Base-by-base conservation (phyloP, 2,113 vertebrate species). In the Brachyhypopomus gauderio region DNA sequence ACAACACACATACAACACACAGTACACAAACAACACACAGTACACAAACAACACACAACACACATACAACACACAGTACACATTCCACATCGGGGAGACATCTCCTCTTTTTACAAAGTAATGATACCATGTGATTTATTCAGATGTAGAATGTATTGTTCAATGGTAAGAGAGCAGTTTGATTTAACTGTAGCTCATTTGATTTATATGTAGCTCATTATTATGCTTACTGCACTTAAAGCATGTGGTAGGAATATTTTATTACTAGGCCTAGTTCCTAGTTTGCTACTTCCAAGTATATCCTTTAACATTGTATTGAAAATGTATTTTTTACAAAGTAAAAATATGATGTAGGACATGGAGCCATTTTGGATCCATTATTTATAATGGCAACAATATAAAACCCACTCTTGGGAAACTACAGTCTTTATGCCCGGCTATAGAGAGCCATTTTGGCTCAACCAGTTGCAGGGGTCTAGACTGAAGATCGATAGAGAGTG, bases 401-500 rank as follows among this genome's bases (percentile, higher is more conserved):
- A 66, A 25, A 69, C 14, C 56, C 16, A 16, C 34, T 52, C 2
- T n/a, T 16, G 27, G 62, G 8, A n/a, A 4, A 41, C 25, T 58
- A 66, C 20, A 38, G 38, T 48, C 23, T 48, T 67, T 67, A 59
- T 27, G n/a, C 36, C 38, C 8, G 8, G 20, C 38, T 41, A 30
- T n/a, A 67, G 22, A 25, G 36, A 58, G 27, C 48, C 75, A 78
- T 72, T 41, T 71, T 45, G 30, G 69, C 34, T 36, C 67, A 73
- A 36, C 67, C 70, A 78, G 41, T 71, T 83, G 64, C 58, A 22
- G 34, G 55, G 52, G 30, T 38, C 71, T 30, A 70, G 64, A 78
- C 72, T 67, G 75, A 69, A 55, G 77, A 80, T 86, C 85, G 81
- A 81, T 82, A 59, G 58, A 30, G 60, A 72, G 41, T 41, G 36